These are phyloP conservation scores for Pseudopipra pipra DNA, from an alignment of 2,113 vertebrate genomes.

Conservation along the genomic window DNA sequence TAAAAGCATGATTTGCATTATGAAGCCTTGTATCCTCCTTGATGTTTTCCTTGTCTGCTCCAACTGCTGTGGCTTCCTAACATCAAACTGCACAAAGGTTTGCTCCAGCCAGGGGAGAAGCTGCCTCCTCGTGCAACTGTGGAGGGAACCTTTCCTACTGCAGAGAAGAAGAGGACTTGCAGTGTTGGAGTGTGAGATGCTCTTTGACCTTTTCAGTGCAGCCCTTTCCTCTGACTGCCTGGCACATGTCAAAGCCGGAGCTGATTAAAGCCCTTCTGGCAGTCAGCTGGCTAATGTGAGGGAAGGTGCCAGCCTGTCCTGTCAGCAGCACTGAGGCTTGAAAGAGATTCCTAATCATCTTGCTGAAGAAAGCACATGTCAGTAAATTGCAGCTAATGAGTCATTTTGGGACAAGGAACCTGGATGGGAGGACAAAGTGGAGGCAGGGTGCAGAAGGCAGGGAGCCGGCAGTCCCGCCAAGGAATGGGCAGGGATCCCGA, in stretches of 20 bases:
- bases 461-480: not conserved
- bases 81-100: not conserved
- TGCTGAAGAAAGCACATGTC: not conserved
- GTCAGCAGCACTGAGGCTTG: not conserved
- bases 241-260: not conserved
- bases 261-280: not conserved
- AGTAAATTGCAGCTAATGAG: conserved; percentile 12
- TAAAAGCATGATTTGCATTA: conserved; percentile 62
- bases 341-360: conserved; percentile 7
- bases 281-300: not conserved
- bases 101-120: not conserved
- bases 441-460: not conserved
- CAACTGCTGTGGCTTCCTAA: not conserved
- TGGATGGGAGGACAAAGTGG: not conserved
- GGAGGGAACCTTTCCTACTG: not conserved
- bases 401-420: not conserved
- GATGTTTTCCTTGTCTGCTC: conserved; percentile 49
- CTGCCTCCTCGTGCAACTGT: not conserved
- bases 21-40: conserved; percentile 46
- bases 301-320: not conserved
- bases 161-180: not conserved
- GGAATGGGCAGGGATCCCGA: not conserved
- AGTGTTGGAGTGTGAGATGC: not conserved
- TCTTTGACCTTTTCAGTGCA: not conserved
- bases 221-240: not conserved